Conservation (phyloP, 1,140 invertebrate species). For the Chironomus tepperi region DNA sequence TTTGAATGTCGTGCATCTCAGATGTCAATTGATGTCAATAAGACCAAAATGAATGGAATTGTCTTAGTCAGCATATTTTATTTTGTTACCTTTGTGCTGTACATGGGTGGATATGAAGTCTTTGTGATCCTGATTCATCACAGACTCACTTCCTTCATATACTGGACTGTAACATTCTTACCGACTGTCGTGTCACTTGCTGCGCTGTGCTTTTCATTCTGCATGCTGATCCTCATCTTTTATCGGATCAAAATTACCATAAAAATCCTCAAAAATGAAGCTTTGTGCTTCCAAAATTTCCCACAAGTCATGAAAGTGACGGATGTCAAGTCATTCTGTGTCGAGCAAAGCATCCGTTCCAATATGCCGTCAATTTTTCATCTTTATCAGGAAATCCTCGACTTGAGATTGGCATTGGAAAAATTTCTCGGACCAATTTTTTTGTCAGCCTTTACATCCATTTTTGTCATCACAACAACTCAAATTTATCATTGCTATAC, state of each 20-base stretch:
- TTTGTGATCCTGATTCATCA: background rate
- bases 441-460: background rate
- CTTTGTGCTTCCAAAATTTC: background rate
- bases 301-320: background rate
- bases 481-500: background rate
- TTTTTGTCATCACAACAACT: background rate
- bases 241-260: background rate
- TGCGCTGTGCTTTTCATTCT: background rate
- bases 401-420: background rate
- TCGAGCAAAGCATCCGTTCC: background rate
- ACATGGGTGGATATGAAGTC: background rate
- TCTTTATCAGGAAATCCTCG: background rate
- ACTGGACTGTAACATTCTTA: background rate
- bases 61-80: background rate
- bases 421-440: constrained; percentile 11
- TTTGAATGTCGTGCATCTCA: background rate
- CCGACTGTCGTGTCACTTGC: background rate
- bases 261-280: background rate
- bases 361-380: background rate
- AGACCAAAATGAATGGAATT: background rate
- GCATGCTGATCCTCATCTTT: background rate
- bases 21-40: background rate
- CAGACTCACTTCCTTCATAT: background rate
- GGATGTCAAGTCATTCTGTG: background rate
- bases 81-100: background rate